A percentile compares a stretch with the other conserved stretches of the same genome.
Evolutionary conservation across 2,113 vertebrate species (phyloP).

Genomic region (Beaufortia kweichowensis): DNA sequence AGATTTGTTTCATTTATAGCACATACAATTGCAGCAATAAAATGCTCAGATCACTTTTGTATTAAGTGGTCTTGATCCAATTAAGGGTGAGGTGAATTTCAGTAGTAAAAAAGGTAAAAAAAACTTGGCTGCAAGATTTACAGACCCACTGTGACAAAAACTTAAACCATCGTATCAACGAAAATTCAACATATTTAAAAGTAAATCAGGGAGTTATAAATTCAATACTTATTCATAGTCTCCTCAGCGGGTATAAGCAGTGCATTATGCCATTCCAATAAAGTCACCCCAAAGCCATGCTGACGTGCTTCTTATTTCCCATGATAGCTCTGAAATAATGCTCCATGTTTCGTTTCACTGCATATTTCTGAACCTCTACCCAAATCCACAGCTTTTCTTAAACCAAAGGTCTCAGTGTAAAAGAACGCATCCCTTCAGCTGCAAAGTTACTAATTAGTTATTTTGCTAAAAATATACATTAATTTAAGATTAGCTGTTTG

Average conservation of each 20-base stretch:
- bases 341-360: constrained; percentile 27
- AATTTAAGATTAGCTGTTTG: neutral
- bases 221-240: constrained; percentile 67
- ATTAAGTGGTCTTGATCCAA: constrained; percentile 69
- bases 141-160: constrained; percentile 72
- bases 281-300: constrained; percentile 15
- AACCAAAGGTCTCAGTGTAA: constrained; percentile 1
- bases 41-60: constrained; percentile 37
- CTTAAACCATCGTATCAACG: constrained; percentile 64
- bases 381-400: constrained; percentile 6
- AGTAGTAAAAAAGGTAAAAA: constrained; percentile 48
- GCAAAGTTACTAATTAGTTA: neutral
- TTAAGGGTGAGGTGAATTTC: constrained; percentile 68
- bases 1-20: constrained; percentile 18
- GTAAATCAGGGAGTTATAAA: constrained; percentile 74
- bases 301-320: constrained; percentile 22
- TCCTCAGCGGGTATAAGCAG: constrained; percentile 59
- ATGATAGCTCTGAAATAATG: constrained; percentile 26
- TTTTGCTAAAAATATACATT: constrained; percentile 12
- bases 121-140: constrained; percentile 78
- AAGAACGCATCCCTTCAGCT: neutral
- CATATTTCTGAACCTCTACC: constrained; percentile 31
- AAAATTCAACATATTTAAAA: constrained; percentile 67
- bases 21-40: constrained; percentile 5
- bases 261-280: constrained; percentile 59